Evolutionary conservation across 2,888 invertebrate genomes (phyloP), one percentile per base, ranked within the genome.

Genomic region (Andrena bucephala): DNA sequence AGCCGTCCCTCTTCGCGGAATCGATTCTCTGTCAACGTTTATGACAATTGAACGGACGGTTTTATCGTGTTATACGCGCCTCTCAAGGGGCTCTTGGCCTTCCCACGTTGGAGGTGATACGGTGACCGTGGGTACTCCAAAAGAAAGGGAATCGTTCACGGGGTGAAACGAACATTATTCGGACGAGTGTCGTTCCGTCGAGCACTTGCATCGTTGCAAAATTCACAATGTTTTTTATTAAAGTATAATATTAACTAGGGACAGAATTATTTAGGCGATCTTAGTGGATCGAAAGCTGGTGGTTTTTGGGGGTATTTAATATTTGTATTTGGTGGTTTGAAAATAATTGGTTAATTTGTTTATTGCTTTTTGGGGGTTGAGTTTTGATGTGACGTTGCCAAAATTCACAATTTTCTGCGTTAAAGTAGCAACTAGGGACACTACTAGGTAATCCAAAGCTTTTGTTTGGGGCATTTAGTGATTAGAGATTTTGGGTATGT

Each of bases 101-200:
- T 54, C 54, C 31, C 48, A 42, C 62, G 42, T 6, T 29, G 31
- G 60, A 42, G 0, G 6, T 20, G 63, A 71, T 50, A 71, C 48
- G 71, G 71, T 71, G 67, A 82, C 70, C 62, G 63, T 20, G 5
- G 81, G 82, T 82, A 82, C 82, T 82, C 82, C 81, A 81, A 81
- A 71, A 63, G 68, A 67, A 54, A 29, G 33, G 65, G 27, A 31
- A 59, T 63, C n/a, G 20, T 65, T 52, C 27, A 8, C 33, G 29
- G 16, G 42, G 31, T 57, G 20, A 60, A 60, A 29, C 33, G 13
- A 8, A 24, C 20, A 54, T 6, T 48, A 2, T 0, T n/a, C 24
- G 13, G 4, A 42, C 10, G 27, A 42, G 52, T 54, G 42, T 27
- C 62, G 50, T 54, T 69, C 33, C 62, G 0, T 0, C 60, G 13